Percentiles rank a stretch among this genome's conserved stretches.
Conservation (phyloP, 2,888 invertebrate genomes). For the Ichneumoninae sp. region DNA sequence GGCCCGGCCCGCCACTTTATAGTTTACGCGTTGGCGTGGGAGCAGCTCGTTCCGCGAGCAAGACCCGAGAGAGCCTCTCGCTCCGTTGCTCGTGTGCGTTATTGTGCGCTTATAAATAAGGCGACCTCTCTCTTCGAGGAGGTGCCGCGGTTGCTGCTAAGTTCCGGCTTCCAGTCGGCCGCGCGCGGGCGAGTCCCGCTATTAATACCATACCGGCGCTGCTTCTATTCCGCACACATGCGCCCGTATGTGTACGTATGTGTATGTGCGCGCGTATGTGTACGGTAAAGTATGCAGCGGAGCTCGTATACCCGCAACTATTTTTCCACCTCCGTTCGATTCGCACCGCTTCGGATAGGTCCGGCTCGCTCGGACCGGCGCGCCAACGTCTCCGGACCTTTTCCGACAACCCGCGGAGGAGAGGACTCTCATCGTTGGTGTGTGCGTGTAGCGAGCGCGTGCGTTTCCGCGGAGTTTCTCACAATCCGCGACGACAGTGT, state of each 20-base stretch:
- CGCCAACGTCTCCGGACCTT: not conserved
- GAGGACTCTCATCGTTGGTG: not conserved
- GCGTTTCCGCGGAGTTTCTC: not conserved
- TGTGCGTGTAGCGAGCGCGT: not conserved
- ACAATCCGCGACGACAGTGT: constrained; percentile 4
- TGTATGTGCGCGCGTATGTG: not conserved
- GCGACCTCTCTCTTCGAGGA: constrained; percentile 68
- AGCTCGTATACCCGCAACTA: not conserved
- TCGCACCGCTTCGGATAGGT: constrained; percentile 1
- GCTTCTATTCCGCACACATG: not conserved
- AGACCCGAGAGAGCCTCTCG: constrained; percentile 45
- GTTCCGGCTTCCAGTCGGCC: constrained; percentile 82
- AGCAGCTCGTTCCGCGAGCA: constrained; percentile 47
- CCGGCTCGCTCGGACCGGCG: not conserved
- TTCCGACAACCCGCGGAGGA: not conserved
- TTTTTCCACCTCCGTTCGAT: constrained; percentile 19
- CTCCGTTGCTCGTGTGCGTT: constrained; percentile 50
- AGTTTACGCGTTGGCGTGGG: constrained; percentile 67
- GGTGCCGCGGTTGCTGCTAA: constrained; percentile 70
- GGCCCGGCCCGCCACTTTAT: constrained; percentile 59
- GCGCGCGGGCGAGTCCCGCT: constrained; percentile 73
- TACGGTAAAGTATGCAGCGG: constrained; percentile 11
- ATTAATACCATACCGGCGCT: constrained; percentile 76
- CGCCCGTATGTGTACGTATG: no score
- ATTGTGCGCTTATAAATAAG: constrained; percentile 63